Base-by-base conservation (phyloP, 1,140 invertebrate genomes). In the Drosophila willistoni region DNA sequence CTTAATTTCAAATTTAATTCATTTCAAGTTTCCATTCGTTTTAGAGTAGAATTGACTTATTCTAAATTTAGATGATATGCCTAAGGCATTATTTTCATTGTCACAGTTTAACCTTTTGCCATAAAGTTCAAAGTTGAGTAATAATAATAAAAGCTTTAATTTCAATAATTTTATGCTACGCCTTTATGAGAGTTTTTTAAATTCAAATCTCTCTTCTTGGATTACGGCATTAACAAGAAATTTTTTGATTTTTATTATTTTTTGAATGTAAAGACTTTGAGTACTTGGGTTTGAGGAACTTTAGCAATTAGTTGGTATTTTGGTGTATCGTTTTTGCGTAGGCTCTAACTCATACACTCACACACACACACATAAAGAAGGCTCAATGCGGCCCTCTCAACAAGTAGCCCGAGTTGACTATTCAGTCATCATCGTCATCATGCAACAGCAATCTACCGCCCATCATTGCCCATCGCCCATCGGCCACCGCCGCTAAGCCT, bases 321-420 rank as follows among this genome's bases (percentile, higher is more conserved):
- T 7, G 7, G n/a, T 44, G 1, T 47, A 29, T 29, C 7, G 5
- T 7, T 29, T 65, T 42, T 17, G 1, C 13, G 36, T 39, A 39
- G 36, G 12, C 36, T 39, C 12, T 39, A 7, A 29, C 36, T 13
- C 12, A 12, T 12, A 39, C 12, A 39, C 36, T 13, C 12, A 29
- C 5, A 29, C 29, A 12, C 36, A 39, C 36, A 39, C 36, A 39
- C 6, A 29, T 0, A 29, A 29, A 29, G 10, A 39, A 39, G 22
- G 19, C 14, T 14, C 9, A 36, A 34, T 12, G 29, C 71, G 19
- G 72, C 82, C 82, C 82, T 66, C 81, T 79, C 42, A 64, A 68
- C 65, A 65, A 85, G 83, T 81, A 63, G 76, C 81, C 65, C 19
- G 68, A 68, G 82, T 64, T 86, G 71, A 59, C 73, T 76, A 76